Evolutionary conservation across 2,113 vertebrate genomes (phyloP), one percentile per base, ranked within the genome.

Genomic region (Larimichthys crocea): DNA sequence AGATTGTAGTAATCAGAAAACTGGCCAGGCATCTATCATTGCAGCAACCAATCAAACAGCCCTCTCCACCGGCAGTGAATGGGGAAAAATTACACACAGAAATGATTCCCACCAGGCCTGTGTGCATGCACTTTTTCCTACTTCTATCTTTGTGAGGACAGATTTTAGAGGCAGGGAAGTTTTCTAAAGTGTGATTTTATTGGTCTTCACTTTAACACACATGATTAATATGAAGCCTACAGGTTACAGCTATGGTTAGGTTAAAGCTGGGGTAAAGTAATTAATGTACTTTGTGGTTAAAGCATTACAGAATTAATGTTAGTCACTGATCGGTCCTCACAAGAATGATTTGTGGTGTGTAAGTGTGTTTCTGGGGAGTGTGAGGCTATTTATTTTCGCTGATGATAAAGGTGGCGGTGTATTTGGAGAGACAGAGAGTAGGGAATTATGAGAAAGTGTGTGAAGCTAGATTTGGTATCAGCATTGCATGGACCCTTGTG

Each of bases 1-100:
- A 94, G 90, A 91, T 91, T 91, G 87, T 90, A 88, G 93, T 95
- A 94, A 95, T 95, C 94, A 96, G 90, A 95, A 96, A 95, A 94
- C 92, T 92, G 94, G 91, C 94, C 89, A 73, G 87, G 91, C 93
- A 95, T 96, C 93, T 94, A 95, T 96, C 95, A 96, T 89, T 69
- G 86, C 92, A 89, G 88, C 88, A 94, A 94, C 94, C 94, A 94
- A 96, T 95, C 94, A 94, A 94, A 94, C 82, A 42, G 86, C 78
- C 89, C 50, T 82, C 86, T 93, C 85, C 85, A 87, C 42, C 61
- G 24, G 83, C 79, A 82, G 79, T 60, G 64, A 92, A 89, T 89
- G 91, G 84, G 35, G 88, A 90, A 89, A 93, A 94, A 94, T 92
- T 92, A 92, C 92, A 90, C 90, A 93, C 89, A 94, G 89, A 94